A percentile compares a stretch with the other conserved stretches of the same genome.
These are phyloP conservation scores for Papilio glaucus DNA, from an alignment of 1,140 invertebrate genomes.

Conservation along the genomic window DNA sequence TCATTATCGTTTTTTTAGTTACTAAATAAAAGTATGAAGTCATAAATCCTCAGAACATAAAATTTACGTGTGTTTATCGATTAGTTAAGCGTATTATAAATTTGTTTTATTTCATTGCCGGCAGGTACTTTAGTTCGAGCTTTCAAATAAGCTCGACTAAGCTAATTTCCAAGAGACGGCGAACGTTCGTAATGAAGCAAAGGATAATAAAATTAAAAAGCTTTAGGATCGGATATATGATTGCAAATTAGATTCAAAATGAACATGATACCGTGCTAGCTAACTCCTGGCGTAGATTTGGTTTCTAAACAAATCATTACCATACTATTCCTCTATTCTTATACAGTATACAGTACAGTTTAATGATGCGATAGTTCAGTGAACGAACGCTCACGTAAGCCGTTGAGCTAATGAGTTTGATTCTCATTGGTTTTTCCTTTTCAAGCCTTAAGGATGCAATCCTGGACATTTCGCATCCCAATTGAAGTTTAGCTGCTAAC, in stretches of 20 bases:
- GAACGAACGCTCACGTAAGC: too few relatives aligned
- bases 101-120: slow-evolving; percentile 27
- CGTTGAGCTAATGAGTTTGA: too few relatives aligned
- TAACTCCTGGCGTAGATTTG: background rate
- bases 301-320: background rate
- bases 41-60: background rate
- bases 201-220: slow-evolving; percentile 31
- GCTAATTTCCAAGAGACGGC: slow-evolving; percentile 26
- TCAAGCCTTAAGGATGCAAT: too few relatives aligned
- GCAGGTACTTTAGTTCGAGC: background rate
- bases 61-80: background rate
- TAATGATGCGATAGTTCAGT: too few relatives aligned
- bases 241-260: slow-evolving; percentile 13
- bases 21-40: background rate
- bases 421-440: too few relatives aligned
- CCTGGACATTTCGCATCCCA: too few relatives aligned
- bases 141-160: slow-evolving; percentile 21
- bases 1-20: background rate
- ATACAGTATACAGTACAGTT: too few relatives aligned
- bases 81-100: slow-evolving; percentile 1
- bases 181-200: slow-evolving; percentile 34
- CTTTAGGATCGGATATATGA: slow-evolving; percentile 18
- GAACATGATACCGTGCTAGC: background rate
- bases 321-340: background rate
- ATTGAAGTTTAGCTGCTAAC: too few relatives aligned